Evolutionary conservation across 1,140 invertebrate genomes (phyloP).

Genomic region (Eueides isabella): DNA sequence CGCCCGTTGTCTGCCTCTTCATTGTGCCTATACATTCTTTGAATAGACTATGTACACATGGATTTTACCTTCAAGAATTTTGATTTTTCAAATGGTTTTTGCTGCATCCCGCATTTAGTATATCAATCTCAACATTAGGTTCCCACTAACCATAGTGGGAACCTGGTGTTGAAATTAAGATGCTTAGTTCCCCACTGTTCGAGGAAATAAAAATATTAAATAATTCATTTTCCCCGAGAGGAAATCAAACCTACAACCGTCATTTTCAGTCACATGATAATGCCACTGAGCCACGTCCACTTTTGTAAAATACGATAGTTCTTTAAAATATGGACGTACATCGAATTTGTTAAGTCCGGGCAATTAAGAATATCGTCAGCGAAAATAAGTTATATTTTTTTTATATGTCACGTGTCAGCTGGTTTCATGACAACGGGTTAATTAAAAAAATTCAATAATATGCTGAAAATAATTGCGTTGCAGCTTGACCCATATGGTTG

Average conservation of each 20-base stretch:
- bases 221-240: too few relatives aligned
- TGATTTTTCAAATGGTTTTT: neutral
- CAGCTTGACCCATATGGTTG: constrained; percentile 3
- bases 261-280: too few relatives aligned
- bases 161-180: too few relatives aligned
- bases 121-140: too few relatives aligned
- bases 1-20: constrained; percentile 28
- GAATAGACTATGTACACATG: neutral
- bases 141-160: too few relatives aligned
- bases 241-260: too few relatives aligned
- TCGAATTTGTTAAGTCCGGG: neutral
- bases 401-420: neutral
- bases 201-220: too few relatives aligned
- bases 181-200: too few relatives aligned
- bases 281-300: too few relatives aligned
- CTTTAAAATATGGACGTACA: neutral
- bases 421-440: neutral
- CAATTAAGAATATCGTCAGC: too few relatives aligned
- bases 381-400: neutral
- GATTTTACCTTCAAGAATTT: neutral
- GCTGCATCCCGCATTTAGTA: neutral
- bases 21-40: constrained; percentile 25
- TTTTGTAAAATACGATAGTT: neutral
- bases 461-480: neutral
- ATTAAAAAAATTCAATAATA: constrained; percentile 9